Percentiles rank a stretch among this genome's conserved stretches.
phyloP scores from a whole-genome alignment of 2,888 invertebrate species.

The Platycheirus albimanus region DNA sequence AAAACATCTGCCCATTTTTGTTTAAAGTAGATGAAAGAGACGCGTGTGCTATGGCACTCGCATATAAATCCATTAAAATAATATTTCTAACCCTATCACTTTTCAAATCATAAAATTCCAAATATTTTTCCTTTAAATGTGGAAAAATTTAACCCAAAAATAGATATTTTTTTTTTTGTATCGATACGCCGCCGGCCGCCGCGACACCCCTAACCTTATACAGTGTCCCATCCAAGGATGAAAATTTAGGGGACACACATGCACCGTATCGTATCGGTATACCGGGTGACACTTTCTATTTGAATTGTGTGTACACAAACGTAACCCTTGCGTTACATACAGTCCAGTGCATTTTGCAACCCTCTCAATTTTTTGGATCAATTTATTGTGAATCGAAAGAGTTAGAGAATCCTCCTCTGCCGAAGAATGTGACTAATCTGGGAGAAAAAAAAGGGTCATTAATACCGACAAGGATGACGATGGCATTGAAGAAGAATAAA shows the following conservation, averaged over 20 bases:
- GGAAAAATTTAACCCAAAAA: slow-evolving; percentile 77
- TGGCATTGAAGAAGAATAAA: slow-evolving; percentile 47
- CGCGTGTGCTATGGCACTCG: slow-evolving; percentile 52
- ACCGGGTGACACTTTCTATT: slow-evolving; percentile 43
- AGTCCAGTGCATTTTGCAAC: slow-evolving; percentile 76
- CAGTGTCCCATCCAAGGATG: slow-evolving; percentile 54
- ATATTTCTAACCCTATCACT: slow-evolving; percentile 66
- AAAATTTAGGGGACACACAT: slow-evolving; percentile 53
- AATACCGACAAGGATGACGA: slow-evolving; percentile 7
- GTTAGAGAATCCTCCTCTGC: slow-evolving; percentile 33
- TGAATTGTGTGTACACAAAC: slow-evolving; percentile 74
- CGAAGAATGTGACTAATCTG: slow-evolving; percentile 72
- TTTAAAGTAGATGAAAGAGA: slow-evolving; percentile 51
- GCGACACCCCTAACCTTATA: no score
- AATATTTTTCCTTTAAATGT: slow-evolving; percentile 77
- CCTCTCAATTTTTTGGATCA: slow-evolving; percentile 13
- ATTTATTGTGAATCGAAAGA: slow-evolving; percentile 53
- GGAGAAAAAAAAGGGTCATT: slow-evolving; percentile 62
- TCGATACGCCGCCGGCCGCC: slow-evolving; percentile 27
- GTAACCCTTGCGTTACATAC: slow-evolving; percentile 77
- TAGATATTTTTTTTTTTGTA: slow-evolving; percentile 22
- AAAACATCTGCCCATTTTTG: slow-evolving; percentile 61
- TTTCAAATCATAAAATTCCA: slow-evolving; percentile 76
- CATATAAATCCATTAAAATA: slow-evolving; percentile 46
- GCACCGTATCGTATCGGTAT: slow-evolving; percentile 40